A percentile compares a stretch with the other conserved stretches of the same genome.
Conservation (phyloP, 2,113 vertebrate species). For the Aspiorhynchus laticeps region DNA sequence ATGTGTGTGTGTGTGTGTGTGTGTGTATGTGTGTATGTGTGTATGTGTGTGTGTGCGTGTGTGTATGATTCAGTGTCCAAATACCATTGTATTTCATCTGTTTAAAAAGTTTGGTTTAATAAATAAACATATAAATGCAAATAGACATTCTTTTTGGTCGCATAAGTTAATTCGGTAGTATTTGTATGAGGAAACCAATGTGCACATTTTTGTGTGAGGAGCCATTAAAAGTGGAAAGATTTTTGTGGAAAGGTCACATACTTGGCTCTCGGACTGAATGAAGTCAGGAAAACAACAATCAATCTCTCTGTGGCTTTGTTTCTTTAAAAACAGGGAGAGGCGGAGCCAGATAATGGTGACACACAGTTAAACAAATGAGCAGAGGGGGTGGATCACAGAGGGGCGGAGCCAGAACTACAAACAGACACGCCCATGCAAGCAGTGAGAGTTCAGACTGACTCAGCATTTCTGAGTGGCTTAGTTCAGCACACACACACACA, state of each 20-base stretch:
- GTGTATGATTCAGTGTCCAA: too few relatives aligned
- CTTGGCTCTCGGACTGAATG: background rate
- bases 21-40: too few relatives aligned
- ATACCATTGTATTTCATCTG: too few relatives aligned
- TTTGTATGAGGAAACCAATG: background rate
- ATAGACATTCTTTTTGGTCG: background rate
- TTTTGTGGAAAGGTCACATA: background rate
- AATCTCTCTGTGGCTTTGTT: background rate
- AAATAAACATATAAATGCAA: background rate
- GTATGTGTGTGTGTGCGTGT: too few relatives aligned
- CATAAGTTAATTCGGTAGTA: background rate
- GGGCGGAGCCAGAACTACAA: conserved; percentile 3
- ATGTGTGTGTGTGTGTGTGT: too few relatives aligned
- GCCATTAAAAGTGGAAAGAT: background rate
- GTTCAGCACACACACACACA: conserved; percentile 58
- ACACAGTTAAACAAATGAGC: conserved; percentile 46
- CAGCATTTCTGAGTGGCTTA: conserved; percentile 63
- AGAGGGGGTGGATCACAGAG: conserved; percentile 40
- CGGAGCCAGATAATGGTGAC: conserved; percentile 34
- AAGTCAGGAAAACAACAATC: conserved; percentile 2
- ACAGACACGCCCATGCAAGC: background rate
- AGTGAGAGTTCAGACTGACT: conserved; percentile 52
- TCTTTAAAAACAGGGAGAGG: background rate
- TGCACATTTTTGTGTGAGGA: background rate
- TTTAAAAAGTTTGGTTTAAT: too few relatives aligned